Conservation (phyloP, 2,113 vertebrate species). For the Ophthalmotilapia sp. region DNA sequence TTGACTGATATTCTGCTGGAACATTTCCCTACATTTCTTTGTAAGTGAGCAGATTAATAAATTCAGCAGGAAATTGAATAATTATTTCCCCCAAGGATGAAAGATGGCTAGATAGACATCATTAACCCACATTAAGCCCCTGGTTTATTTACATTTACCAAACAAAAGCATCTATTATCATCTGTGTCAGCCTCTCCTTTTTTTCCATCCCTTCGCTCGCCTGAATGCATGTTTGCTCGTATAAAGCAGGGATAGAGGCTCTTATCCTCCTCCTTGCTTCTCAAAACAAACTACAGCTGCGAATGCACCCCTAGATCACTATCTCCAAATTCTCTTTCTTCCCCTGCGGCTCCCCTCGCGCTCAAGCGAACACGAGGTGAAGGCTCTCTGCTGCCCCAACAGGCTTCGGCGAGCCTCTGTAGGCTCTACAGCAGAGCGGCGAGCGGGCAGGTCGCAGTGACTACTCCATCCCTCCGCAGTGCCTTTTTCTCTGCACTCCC, state of each 20-base stretch:
- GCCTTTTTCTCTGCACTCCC: not conserved
- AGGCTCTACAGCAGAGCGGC: not conserved
- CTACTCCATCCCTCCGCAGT: conserved; percentile 5
- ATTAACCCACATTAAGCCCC: not conserved
- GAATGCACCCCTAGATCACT: not conserved
- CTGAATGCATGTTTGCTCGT: not conserved
- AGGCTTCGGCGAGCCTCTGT: not conserved
- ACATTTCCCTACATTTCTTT: not conserved
- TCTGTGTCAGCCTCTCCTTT: not conserved
- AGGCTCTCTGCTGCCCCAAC: not conserved
- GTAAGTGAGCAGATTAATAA: not conserved
- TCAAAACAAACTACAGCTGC: conserved; percentile 29
- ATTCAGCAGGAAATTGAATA: not conserved
- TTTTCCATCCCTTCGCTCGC: not conserved
- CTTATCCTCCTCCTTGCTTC: not conserved
- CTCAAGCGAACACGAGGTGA: conserved; percentile 2
- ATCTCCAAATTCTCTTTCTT: not conserved
- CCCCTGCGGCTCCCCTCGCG: fast-evolving
- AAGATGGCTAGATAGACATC: not conserved
- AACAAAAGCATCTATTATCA: not conserved
- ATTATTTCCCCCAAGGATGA: not conserved
- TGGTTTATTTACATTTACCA: not conserved
- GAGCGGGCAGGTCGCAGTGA: not conserved
- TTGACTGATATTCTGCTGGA: not conserved
- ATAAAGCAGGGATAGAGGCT: not conserved